Evolutionary conservation across 2,113 vertebrate genomes (phyloP), one percentile per base, ranked within the genome.

Genomic region (Mola mola): DNA sequence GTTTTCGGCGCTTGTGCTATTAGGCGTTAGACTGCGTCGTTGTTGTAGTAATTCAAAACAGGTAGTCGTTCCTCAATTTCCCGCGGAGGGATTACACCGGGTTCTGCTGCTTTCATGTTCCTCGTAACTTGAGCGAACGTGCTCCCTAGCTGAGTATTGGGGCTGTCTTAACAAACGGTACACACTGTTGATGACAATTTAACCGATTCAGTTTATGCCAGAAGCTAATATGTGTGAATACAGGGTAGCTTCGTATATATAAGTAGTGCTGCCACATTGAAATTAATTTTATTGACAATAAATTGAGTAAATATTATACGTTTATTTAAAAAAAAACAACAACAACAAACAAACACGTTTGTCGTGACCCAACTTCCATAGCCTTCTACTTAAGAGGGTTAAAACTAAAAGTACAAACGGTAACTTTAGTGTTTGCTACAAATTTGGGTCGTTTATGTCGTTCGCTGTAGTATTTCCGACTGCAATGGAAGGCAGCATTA

Each of bases 51-150:
- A 42, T 37, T 28, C 20, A 7, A 36, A 71, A 73, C 3, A 28
- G 1, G 1, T 0, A 1, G 1, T 1, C n/a, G n/a, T n/a, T n/a
- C 49, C 56, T 55, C 71, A 88, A 85, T 70, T 75, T 88, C 87
- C 84, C 85, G 87, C 85, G 78, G 28, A 55, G 16, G 20, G 16
- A 2, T 26, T 29, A 41, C 51, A 62, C 31, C 19, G 1, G 0
- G 0, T 0, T 12, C 0, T 46, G 82, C 15, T 44, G 40, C 69
- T 4, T 86, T 88, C 46, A 42, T 0, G 0, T 2, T 4, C 22
- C 38, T 66, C 1, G 63, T 59, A 72, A 72, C 29, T 5, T n/a
- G 0, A n/a, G n/a, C n/a, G 0, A 16, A 28, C 22, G 6, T 8
- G 9, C n/a, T 10, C 1, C 8, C 1, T 34, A 34, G 5, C n/a